phyloP scores from a whole-genome alignment of 2,797 vertebrate genomes.

The Epinephelus coioides region DNA sequence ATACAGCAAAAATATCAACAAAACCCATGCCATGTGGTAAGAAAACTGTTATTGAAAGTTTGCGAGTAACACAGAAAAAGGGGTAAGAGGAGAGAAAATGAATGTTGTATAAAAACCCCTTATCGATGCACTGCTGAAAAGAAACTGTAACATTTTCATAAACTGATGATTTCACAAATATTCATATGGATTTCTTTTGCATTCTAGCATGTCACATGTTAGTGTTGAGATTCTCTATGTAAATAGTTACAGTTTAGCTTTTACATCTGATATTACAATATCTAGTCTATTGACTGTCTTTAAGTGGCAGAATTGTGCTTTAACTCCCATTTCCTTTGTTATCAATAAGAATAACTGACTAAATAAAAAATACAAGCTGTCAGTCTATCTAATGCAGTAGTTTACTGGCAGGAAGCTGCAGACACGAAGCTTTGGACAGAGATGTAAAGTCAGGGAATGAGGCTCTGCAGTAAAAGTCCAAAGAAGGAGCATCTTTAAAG shows the following conservation, averaged over 20 bases:
- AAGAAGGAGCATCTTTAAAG: slow-evolving; percentile 49
- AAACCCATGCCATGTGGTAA: slow-evolving; percentile 95
- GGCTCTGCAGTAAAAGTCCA: slow-evolving; percentile 81
- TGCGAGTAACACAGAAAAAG: slow-evolving; percentile 72
- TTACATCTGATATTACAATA: slow-evolving; percentile 92
- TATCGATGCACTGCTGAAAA: slow-evolving; percentile 94
- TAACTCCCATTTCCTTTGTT: slow-evolving; percentile 94
- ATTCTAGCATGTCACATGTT: slow-evolving; percentile 97
- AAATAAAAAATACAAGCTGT: slow-evolving; percentile 91
- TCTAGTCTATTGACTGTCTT: slow-evolving; percentile 91
- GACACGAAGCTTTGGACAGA: slow-evolving; percentile 93
- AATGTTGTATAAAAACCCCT: slow-evolving; percentile 94
- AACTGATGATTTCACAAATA: slow-evolving; percentile 96
- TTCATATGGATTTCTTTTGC: slow-evolving; percentile 95
- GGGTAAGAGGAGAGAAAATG: slow-evolving; percentile 76
- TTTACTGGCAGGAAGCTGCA: slow-evolving; percentile 94
- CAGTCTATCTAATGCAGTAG: slow-evolving; percentile 94
- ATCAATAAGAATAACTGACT: slow-evolving; percentile 92
- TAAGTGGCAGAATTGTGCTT: slow-evolving; percentile 99
- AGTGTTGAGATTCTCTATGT: slow-evolving; percentile 92
- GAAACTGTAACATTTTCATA: slow-evolving; percentile 93
- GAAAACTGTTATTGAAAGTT: slow-evolving; percentile 91
- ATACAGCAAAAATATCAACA: slow-evolving; percentile 98
- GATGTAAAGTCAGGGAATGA: slow-evolving; percentile 87
- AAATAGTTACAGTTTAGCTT: slow-evolving; percentile 96